Evolutionary conservation across 2,888 invertebrate species (phyloP), one percentile per base, ranked within the genome.

Genomic region (Leptopilina drosophilae): DNA sequence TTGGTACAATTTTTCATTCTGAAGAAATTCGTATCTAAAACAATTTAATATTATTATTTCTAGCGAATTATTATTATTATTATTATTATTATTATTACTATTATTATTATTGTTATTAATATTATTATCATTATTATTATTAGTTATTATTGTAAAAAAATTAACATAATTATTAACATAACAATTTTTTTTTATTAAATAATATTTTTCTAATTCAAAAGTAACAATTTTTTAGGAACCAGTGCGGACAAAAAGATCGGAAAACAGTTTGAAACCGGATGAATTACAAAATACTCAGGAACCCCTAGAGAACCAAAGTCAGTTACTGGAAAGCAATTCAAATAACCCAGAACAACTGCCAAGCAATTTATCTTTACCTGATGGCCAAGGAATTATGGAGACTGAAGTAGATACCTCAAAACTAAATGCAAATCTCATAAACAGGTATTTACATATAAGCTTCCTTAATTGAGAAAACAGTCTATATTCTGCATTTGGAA

Each of bases 361-460:
- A 33, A 56, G 20, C 26, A 73, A 73, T 73, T n/a, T 33, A 53
- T 11, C 53, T 73, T 53, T 73, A 73, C 56, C 73, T 73, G 81
- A 85, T 67, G 80, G 49, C 9, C 78, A 77, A 12, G 76, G 76
- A 64, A 81, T 79, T 46, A 90, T 90, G 88, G 88, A 89, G 75
- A 84, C 86, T 46, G 83, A 82, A 73, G 78, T 82, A 11, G 88
- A 86, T 12, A 82, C 69, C 65, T 82, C 86, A 11, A 83, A 81
- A 56, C 81, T 84, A 33, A 59, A 83, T 40, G 14, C 73, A n/a
- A 56, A 73, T 73, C 56, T 85, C 11, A 83, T 87, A 15, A 86
- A 87, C 84, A 88, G 88, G 90, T 90, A 42, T 42, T 42, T 42
- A 7, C 42, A 42, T 42, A 33, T 42, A 42, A 42, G 0, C 6